Evolutionary conservation across 1,140 invertebrate species (phyloP).

Genomic region (Oedothorax gibbosus): DNA sequence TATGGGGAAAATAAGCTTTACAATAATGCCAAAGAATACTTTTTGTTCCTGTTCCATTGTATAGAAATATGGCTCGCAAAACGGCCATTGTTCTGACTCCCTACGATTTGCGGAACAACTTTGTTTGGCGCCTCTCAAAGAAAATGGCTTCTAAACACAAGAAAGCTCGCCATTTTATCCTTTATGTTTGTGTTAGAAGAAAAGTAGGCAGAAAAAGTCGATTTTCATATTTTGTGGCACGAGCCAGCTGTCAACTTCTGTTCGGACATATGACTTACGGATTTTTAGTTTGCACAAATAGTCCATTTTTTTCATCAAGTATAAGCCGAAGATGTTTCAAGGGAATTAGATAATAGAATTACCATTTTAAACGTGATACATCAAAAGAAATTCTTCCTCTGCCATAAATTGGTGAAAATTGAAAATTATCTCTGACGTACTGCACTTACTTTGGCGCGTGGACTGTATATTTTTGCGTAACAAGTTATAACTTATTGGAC

Average conservation of each 20-base stretch:
- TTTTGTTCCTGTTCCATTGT: conserved; percentile 17
- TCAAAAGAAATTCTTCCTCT: too few relatives aligned
- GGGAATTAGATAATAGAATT: too few relatives aligned
- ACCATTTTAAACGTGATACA: too few relatives aligned
- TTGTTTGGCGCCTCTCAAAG: conserved; percentile 14
- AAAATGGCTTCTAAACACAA: neutral
- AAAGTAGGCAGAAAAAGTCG: conserved; percentile 25
- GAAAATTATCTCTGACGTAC: too few relatives aligned
- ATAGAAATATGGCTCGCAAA: conserved; percentile 37
- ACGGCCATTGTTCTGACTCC: conserved; percentile 27
- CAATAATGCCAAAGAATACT: neutral
- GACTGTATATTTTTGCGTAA: too few relatives aligned
- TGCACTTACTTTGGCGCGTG: too few relatives aligned
- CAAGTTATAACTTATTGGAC: too few relatives aligned
- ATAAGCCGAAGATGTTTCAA: too few relatives aligned
- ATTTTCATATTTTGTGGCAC: conserved; percentile 22
- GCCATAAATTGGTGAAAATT: too few relatives aligned
- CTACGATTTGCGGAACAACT: conserved; percentile 40
- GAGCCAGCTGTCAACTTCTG: conserved; percentile 36
- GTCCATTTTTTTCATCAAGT: too few relatives aligned
- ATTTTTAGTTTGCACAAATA: too few relatives aligned
- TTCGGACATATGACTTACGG: neutral
- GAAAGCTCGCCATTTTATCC: too few relatives aligned
- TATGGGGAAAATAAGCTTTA: conserved; percentile 27
- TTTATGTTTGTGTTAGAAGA: neutral